phyloP scores from a whole-genome alignment of 1,140 invertebrate genomes.

The Drosophila nikananu region DNA sequence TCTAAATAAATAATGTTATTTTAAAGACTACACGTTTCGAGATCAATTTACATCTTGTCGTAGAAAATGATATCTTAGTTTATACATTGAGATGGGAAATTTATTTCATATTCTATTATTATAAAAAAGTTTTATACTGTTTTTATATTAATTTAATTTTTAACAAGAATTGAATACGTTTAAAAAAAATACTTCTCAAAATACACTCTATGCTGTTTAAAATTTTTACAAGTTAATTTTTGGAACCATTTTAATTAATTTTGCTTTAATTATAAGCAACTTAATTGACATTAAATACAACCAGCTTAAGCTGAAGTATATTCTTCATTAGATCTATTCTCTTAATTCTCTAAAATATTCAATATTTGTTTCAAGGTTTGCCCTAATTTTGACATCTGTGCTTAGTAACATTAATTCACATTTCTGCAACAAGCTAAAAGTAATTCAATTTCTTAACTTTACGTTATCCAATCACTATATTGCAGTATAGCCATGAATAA shows the following conservation, averaged over 20 bases:
- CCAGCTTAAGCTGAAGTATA: background rate
- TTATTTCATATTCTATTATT: background rate
- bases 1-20: slow-evolving; percentile 16
- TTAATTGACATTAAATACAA: too few relatives aligned
- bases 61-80: background rate
- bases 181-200: too few relatives aligned
- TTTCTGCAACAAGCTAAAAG: slow-evolving; percentile 1
- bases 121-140: too few relatives aligned
- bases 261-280: too few relatives aligned
- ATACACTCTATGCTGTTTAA: too few relatives aligned
- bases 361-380: background rate
- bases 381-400: background rate
- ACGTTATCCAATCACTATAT: slow-evolving; percentile 8
- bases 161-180: too few relatives aligned
- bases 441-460: background rate
- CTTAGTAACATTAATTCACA: background rate
- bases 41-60: background rate
- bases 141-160: background rate
- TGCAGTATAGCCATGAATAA: slow-evolving; percentile 13
- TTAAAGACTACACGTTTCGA: background rate
- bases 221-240: too few relatives aligned
- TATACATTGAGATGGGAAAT: background rate
- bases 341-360: too few relatives aligned
- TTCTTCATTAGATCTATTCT: too few relatives aligned
- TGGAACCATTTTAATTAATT: too few relatives aligned